These are phyloP conservation scores for Chaenogobius annularis DNA, from an alignment of 2,113 vertebrate species.

Conservation along the genomic window DNA sequence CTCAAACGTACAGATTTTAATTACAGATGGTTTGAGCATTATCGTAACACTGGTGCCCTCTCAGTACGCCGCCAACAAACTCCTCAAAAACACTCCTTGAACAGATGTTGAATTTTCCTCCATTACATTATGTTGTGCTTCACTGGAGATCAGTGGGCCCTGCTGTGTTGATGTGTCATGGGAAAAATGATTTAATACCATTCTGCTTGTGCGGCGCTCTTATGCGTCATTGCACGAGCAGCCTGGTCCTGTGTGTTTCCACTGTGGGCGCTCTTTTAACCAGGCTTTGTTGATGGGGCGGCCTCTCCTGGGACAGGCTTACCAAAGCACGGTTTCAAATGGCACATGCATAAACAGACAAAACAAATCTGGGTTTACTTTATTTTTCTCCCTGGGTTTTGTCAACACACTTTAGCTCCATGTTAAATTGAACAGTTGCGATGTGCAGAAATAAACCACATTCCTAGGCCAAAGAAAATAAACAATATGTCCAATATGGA, in stretches of 20 bases:
- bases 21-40: conserved; percentile 5
- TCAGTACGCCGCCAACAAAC: background rate
- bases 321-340: conserved; percentile 23
- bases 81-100: background rate
- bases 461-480: background rate
- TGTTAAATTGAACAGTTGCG: background rate
- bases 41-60: background rate
- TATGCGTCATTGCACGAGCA: conserved; percentile 5
- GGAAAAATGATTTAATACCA: conserved; percentile 21
- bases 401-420: conserved; percentile 1
- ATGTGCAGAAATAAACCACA: background rate
- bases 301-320: background rate
- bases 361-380: conserved; percentile 28
- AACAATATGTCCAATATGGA: no score
- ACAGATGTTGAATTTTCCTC: conserved; percentile 7
- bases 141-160: background rate
- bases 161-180: background rate
- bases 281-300: conserved; percentile 9
- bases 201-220: conserved; percentile 1
- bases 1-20: background rate
- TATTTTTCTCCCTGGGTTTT: conserved; percentile 4
- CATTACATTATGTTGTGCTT: background rate
- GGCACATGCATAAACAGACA: conserved; percentile 33
- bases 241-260: background rate
- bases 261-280: conserved; percentile 20